A percentile compares a stretch with the other conserved stretches of the same genome.
Conservation (phyloP, 2,797 vertebrate genomes). For the Ceryle rudis region DNA sequence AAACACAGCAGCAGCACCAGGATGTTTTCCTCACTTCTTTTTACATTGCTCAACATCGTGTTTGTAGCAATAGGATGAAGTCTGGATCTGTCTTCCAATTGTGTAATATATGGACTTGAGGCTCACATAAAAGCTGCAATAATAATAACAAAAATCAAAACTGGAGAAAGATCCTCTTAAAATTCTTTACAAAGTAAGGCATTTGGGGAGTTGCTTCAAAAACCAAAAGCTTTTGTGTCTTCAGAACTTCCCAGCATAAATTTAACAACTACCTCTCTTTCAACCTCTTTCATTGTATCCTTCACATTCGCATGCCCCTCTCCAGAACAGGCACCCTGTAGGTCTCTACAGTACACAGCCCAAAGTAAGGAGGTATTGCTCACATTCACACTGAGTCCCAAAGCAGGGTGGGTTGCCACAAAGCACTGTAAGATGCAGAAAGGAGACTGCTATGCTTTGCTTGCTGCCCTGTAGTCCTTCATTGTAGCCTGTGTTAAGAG, state of each 20-base stretch:
- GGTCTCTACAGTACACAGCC: not conserved
- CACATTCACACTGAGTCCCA: not conserved
- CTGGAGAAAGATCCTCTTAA: not conserved
- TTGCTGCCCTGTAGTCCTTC: not conserved
- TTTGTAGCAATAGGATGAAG: not conserved
- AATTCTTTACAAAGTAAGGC: not conserved
- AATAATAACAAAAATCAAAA: not conserved
- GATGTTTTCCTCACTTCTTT: not conserved
- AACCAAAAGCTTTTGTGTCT: not conserved
- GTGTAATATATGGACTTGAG: not conserved
- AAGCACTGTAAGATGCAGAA: not conserved
- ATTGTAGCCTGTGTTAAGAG: not conserved
- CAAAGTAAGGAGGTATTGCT: not conserved
- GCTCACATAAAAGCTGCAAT: not conserved
- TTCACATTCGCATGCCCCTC: not conserved
- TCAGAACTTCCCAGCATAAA: not conserved
- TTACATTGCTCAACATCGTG: not conserved
- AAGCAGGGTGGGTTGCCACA: not conserved
- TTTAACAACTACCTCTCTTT: not conserved
- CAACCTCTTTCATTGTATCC: not conserved
- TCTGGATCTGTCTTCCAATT: not conserved
- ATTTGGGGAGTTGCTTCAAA: not conserved
- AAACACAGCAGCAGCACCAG: not conserved
- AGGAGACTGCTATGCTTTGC: not conserved
- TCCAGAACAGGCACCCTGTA: not conserved